Evolutionary conservation across 2,113 vertebrate species (phyloP).

Genomic region (Pelodiscus sinensis): DNA sequence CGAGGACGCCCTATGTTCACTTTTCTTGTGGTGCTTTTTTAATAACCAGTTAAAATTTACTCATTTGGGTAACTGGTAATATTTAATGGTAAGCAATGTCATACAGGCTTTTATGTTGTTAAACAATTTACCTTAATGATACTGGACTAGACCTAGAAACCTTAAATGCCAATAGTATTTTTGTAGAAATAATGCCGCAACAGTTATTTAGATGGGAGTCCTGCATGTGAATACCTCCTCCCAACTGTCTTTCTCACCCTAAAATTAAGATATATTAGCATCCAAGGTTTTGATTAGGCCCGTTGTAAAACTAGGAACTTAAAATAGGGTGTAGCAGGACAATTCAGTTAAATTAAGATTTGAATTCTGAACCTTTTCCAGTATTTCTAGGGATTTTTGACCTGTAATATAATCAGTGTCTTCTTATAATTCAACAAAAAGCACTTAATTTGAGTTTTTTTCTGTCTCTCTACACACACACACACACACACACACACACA

Average conservation of each 20-base stretch:
- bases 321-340: background rate
- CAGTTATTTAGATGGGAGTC: background rate
- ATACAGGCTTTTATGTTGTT: background rate
- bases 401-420: fast-evolving
- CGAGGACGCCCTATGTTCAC: background rate
- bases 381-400: background rate
- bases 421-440: fast-evolving
- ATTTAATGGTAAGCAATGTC: background rate
- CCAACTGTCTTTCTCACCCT: background rate
- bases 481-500: background rate
- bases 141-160: background rate
- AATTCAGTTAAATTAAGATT: background rate
- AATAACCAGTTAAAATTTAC: background rate
- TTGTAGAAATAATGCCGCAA: background rate
- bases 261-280: background rate
- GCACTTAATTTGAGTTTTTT: background rate
- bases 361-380: background rate
- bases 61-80: background rate
- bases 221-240: background rate
- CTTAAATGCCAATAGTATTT: background rate
- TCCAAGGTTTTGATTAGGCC: background rate
- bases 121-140: background rate
- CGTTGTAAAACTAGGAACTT: background rate
- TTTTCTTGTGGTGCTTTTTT: background rate
- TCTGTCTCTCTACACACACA: no score